Conservation (phyloP, 2,797 vertebrate species). For the Rhincodon typus region DNA sequence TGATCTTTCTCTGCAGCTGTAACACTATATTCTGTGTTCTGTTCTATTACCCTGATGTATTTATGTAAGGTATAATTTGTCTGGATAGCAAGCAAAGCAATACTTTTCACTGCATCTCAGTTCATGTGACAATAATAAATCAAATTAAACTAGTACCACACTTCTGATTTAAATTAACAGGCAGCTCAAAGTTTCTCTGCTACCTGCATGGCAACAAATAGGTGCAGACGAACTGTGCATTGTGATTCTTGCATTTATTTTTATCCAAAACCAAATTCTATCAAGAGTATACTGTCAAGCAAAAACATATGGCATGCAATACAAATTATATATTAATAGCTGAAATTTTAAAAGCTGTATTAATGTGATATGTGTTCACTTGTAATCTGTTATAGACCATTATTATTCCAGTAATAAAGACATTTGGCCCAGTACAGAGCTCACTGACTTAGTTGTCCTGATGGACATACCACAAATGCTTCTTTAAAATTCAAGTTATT, state of each 20-base stretch:
- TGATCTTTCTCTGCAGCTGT: too few species aligned
- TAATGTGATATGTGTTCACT: not conserved
- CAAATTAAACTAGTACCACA: too few species aligned
- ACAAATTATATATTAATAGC: not conserved
- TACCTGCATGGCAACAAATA: not conserved
- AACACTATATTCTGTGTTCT: too few species aligned
- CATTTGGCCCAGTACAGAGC: not conserved
- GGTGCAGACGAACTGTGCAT: not conserved
- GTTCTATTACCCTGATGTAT: too few species aligned
- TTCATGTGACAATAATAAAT: too few species aligned
- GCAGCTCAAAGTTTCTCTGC: not conserved
- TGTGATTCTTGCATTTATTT: not conserved
- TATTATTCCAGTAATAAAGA: not conserved
- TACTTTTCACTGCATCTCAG: too few species aligned
- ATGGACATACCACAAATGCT: not conserved
- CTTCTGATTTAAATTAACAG: not conserved
- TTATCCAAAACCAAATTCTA: not conserved
- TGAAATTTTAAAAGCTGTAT: not conserved
- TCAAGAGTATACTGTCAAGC: not conserved
- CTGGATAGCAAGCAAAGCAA: too few species aligned
- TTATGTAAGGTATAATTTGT: too few species aligned
- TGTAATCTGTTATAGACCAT: not conserved
- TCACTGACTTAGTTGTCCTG: not conserved
- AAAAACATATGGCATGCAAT: not conserved
- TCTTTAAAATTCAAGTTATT: constrained; percentile 22